A percentile compares a stretch with the other conserved stretches of the same genome.
phyloP scores from a whole-genome alignment of 1,140 invertebrate species.

The Spodoptera frugiperda region DNA sequence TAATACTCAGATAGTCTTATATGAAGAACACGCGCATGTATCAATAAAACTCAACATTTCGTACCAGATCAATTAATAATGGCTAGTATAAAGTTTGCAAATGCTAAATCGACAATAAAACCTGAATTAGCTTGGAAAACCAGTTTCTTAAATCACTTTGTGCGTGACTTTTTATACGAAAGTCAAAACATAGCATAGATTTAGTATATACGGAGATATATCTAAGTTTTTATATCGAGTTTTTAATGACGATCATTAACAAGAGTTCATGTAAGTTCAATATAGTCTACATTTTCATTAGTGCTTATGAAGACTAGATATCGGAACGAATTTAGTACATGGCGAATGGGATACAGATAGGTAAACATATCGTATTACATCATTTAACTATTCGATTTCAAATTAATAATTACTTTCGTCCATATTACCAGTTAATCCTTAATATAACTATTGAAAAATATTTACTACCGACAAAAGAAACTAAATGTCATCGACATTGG shows the following conservation, averaged over 20 bases:
- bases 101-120: slow-evolving; percentile 13
- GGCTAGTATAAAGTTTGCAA: background rate
- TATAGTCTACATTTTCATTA: background rate
- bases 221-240: background rate
- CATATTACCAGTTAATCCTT: no score
- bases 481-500: background rate
- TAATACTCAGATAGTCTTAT: no score
- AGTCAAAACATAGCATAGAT: slow-evolving; percentile 15
- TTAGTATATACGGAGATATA: background rate
- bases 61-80: background rate
- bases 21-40: background rate
- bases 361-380: no score
- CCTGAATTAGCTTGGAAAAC: slow-evolving; percentile 2
- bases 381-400: no score
- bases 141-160: slow-evolving; percentile 14
- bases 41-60: background rate
- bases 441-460: no score
- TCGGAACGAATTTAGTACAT: no score
- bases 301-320: no score
- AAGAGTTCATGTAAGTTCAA: slow-evolving; percentile 8
- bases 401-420: no score
- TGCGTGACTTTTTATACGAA: slow-evolving; percentile 19
- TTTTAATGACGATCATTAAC: slow-evolving; percentile 13
- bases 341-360: no score
- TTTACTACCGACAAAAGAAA: no score